These are phyloP conservation scores for Onychorhynchus coronatus DNA, from an alignment of 2,113 vertebrate genomes.

Conservation along the genomic window DNA sequence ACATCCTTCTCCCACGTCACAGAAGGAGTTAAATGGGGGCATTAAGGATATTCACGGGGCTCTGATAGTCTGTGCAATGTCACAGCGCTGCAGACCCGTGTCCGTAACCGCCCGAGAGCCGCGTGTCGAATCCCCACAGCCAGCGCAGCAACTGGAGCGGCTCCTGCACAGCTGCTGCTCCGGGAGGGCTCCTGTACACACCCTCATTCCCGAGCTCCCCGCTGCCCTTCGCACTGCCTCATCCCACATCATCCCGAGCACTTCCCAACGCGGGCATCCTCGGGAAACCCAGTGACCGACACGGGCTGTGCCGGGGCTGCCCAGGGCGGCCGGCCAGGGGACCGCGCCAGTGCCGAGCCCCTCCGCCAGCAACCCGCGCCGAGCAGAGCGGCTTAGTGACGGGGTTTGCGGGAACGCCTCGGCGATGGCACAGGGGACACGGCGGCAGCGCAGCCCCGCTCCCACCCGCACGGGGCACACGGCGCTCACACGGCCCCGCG, in stretches of 20 bases:
- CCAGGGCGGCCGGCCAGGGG: not conserved
- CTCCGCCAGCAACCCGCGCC: not conserved
- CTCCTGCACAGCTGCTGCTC: not conserved
- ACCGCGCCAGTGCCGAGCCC: accelerated
- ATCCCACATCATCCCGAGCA: accelerated
- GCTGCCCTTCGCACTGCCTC: accelerated
- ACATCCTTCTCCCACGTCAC: not conserved
- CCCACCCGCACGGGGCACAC: too few relatives aligned
- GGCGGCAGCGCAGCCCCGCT: not conserved
- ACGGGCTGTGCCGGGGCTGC: not conserved
- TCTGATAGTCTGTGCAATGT: accelerated
- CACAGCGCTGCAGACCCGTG: accelerated
- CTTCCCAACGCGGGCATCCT: not conserved
- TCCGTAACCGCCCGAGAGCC: accelerated
- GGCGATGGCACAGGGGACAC: too few relatives aligned
- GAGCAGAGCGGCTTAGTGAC: too few relatives aligned
- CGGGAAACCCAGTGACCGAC: accelerated
- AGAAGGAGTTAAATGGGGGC: not conserved
- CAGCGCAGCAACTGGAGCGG: accelerated
- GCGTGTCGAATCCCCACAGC: accelerated
- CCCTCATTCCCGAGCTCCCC: accelerated
- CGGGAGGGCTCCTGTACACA: accelerated
- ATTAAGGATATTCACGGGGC: accelerated
- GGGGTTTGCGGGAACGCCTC: too few relatives aligned
- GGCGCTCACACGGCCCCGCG: too few relatives aligned